These are phyloP conservation scores for Phania funesta DNA, from an alignment of 2,888 invertebrate genomes.

Conservation along the genomic window DNA sequence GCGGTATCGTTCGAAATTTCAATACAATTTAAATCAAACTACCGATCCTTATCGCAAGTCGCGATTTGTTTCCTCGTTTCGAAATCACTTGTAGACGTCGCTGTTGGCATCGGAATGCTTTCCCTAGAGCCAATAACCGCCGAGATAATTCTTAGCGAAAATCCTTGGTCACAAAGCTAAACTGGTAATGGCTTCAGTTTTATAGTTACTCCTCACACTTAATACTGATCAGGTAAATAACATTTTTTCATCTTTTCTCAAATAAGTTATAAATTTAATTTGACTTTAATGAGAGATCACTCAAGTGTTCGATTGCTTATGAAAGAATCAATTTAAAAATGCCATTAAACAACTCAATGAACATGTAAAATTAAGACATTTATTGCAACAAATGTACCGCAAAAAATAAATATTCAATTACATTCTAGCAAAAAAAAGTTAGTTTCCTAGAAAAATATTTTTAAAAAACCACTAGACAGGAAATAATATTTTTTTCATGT, in stretches of 20 bases:
- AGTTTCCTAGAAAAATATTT: not conserved
- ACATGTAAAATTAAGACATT: slow-evolving; percentile 40
- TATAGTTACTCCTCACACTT: too few relatives aligned
- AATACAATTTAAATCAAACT: too few relatives aligned
- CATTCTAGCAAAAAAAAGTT: slow-evolving; percentile 1
- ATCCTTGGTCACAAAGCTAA: too few relatives aligned
- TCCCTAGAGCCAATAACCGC: too few relatives aligned
- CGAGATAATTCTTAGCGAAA: too few relatives aligned
- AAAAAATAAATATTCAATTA: slow-evolving; percentile 31
- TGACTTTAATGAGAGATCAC: not conserved
- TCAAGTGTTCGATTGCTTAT: slow-evolving; percentile 25
- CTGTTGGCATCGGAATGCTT: too few relatives aligned
- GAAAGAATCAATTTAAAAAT: slow-evolving; percentile 13
- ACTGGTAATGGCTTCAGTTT: too few relatives aligned
- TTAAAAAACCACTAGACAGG: slow-evolving; percentile 34
- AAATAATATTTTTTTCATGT: slow-evolving; percentile 24
- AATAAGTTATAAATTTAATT: slow-evolving; percentile 26
- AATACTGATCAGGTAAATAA: too few relatives aligned
- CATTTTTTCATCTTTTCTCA: not conserved
- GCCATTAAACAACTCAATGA: slow-evolving; percentile 35
- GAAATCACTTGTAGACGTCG: too few relatives aligned
- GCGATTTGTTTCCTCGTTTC: too few relatives aligned
- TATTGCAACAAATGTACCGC: slow-evolving; percentile 19
- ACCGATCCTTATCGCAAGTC: too few relatives aligned
- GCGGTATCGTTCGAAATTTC: too few relatives aligned